Evolutionary conservation across 2,797 vertebrate species (phyloP), one percentile per base, ranked within the genome.

Genomic region (Emydoidea blandingii): DNA sequence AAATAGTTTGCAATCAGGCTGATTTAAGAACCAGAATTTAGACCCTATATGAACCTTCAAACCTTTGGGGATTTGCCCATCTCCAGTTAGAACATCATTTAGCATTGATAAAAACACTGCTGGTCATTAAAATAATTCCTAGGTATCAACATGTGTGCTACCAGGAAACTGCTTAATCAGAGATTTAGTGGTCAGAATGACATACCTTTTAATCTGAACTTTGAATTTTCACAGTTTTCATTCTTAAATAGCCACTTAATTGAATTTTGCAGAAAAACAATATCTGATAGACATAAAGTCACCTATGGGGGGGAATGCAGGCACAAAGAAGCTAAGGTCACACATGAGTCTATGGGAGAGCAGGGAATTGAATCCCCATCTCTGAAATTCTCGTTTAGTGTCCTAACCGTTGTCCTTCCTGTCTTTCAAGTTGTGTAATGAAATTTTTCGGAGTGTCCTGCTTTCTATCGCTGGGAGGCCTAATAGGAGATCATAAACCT

Each of bases 201-300:
- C 81, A 90, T 47, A 79, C 54, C 80, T 18, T 37, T 88, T 89
- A 86, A 85, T 79, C 80, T 54, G 65, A 79, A 92, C 90, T 97
- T 59, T 89, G 83, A 87, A 89, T 53, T 81, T 56, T 88, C 84
- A 65, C 68, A 79, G 65, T 56, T 94, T 90, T 92, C 1, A 2
- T 83, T 91, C 37, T 44, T 47, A 47, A 76, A 76, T 49, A 65
- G 59, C 47, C 44, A 10, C 0, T 18, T 1, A 68, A 94, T 85
- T 53, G 25, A 59, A 23, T 65, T 31, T 83, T 85, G 50, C 21
- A 80, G 88, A 78, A 54, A 82, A 95, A 59, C 23, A 44, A 25
- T 79, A 82, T 88, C 53, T 80, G 34, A 50, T 1, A 87, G 82
- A 87, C 44, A 81, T 54, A 10, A 29, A 54, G 47, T 49, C 49